Base-by-base conservation (phyloP, 2,113 vertebrate species). In the Neogobius melanostomus region DNA sequence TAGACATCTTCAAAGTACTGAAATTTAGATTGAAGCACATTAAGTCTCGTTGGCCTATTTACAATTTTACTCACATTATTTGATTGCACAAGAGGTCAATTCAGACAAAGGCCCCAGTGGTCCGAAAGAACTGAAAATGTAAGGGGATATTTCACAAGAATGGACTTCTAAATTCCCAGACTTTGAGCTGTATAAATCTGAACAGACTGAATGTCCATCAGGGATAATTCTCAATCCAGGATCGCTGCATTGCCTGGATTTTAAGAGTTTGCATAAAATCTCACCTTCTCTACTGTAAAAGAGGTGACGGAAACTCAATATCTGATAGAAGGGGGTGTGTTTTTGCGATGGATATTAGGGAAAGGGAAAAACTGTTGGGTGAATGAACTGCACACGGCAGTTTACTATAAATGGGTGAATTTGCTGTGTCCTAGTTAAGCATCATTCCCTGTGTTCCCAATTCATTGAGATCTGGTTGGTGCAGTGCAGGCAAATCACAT, bases 401-500 rank as follows among this genome's bases (percentile, higher is more conserved):
- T 59, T 28, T 21, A 8, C 5, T 73, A 66, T 66, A 57, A 69
- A 52, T 50, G 59, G 77, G 60, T 79, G 63, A 78, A 56, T 66
- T 64, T 68, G 45, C 73, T 53, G 65, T 77, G 87, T 63, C 87
- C 86, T 75, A 82, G 52, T 81, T 88, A 36, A 8, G 62, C 62
- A 17, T 48, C 45, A 48, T 60, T 77, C 72, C 68, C 68, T 75
- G 69, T 78, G 82, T 36, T 36, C 83, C 83, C 85, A 85, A 82
- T 14, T 69, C 69, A 75, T 82, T 64, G 51, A 36, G 48, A 78
- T 64, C 74, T 7, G 28, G 64, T 9, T 86, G 82, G 84, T 89
- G 89, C 89, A 88, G 66, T 88, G 87, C 89, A 87, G 86, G 28
- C 54, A 16, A 64, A 69, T 77, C 28, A 45, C 71, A 74, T 49